Evolutionary conservation across 2,113 vertebrate species (phyloP).

Genomic region (Otus sunia): DNA sequence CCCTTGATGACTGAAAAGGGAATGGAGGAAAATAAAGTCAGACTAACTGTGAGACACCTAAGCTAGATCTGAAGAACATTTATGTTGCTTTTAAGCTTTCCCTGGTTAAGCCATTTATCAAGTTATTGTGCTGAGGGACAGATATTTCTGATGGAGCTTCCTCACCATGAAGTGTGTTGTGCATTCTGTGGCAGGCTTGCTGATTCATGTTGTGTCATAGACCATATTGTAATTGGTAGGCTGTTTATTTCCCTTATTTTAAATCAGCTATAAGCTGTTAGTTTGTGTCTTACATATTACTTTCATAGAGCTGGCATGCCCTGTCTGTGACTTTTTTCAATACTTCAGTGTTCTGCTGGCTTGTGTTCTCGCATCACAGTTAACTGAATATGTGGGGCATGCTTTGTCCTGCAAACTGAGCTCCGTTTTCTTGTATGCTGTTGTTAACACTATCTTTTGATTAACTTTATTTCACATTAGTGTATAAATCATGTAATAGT

Average conservation of each 20-base stretch:
- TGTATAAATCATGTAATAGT: background rate
- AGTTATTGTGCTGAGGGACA: background rate
- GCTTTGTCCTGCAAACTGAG: background rate
- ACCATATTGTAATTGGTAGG: background rate
- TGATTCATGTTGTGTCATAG: background rate
- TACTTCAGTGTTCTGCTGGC: background rate
- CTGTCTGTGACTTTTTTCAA: background rate
- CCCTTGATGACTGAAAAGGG: background rate
- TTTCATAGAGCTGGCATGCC: background rate
- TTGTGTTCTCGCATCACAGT: background rate
- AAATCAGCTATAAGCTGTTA: background rate
- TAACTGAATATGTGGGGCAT: background rate
- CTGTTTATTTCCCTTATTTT: background rate
- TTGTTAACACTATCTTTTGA: background rate
- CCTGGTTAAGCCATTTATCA: background rate
- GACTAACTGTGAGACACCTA: background rate
- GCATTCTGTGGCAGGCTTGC: rapidly evolving
- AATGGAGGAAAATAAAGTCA: background rate
- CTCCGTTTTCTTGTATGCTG: background rate
- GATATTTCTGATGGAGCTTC: background rate
- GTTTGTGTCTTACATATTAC: background rate
- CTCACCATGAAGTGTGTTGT: rapidly evolving
- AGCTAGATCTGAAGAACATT: background rate
- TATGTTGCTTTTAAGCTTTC: background rate
- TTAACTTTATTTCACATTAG: background rate